Conservation (phyloP, 2,888 invertebrate species). For the Venustoraphidia nigricollis region DNA sequence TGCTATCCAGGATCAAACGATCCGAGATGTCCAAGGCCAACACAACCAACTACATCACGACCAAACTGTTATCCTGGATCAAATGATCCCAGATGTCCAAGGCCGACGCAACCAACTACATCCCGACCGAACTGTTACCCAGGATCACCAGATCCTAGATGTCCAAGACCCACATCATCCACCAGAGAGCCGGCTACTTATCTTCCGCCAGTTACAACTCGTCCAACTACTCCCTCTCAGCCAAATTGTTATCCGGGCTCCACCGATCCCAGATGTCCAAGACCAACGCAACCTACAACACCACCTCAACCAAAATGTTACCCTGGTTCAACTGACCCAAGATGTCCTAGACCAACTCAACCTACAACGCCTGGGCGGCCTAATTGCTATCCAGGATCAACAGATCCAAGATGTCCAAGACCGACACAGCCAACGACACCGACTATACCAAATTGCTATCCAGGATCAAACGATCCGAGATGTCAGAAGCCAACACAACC, state of each 20-base stretch:
- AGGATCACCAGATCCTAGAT: slow-evolving; percentile 18
- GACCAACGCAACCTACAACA: slow-evolving; percentile 7
- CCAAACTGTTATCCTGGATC: slow-evolving; percentile 15
- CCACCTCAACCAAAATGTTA: slow-evolving; percentile 12
- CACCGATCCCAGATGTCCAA: slow-evolving; percentile 15
- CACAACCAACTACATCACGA: slow-evolving; percentile 14
- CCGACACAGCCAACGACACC: no score
- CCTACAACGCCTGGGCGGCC: no score
- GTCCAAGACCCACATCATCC: slow-evolving; percentile 16
- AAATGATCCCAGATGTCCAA: slow-evolving; percentile 11
- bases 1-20: slow-evolving; percentile 22
- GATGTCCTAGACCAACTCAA: background rate
- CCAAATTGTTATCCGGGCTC: slow-evolving; percentile 17
- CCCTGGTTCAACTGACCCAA: background rate
- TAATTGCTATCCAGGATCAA: no score
- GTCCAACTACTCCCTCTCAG: slow-evolving; percentile 11
- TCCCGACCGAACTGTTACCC: slow-evolving; percentile 20
- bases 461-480: background rate
- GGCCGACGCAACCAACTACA: background rate
- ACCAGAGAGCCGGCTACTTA: background rate
- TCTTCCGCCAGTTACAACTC: slow-evolving; percentile 9
- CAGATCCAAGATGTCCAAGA: no score
- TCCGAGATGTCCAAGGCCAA: slow-evolving; percentile 19
- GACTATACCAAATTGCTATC: no score
- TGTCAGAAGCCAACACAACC: slow-evolving; percentile 12